phyloP scores from a whole-genome alignment of 2,113 vertebrate species.

The Hemiprocne comata region DNA sequence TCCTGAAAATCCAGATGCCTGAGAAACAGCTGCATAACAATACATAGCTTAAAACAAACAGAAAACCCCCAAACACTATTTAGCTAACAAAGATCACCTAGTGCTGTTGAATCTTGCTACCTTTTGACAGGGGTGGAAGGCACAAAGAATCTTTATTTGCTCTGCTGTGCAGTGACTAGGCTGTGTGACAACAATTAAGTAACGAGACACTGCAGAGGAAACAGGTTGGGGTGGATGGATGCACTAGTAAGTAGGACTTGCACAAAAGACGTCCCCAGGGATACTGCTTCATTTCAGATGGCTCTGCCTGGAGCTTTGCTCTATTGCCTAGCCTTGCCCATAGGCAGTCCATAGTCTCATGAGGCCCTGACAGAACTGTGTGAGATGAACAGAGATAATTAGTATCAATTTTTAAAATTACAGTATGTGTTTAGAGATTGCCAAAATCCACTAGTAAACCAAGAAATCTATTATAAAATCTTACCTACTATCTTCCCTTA shows the following conservation, averaged over 20 bases:
- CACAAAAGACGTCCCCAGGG: not conserved
- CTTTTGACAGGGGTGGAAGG: not conserved
- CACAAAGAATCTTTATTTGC: not conserved
- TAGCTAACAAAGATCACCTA: not conserved
- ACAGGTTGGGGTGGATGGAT: fast-evolving
- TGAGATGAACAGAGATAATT: not conserved
- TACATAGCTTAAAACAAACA: not conserved
- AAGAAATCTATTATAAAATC: not conserved
- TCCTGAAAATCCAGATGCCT: not conserved
- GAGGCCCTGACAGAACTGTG: not conserved
- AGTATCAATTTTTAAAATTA: not conserved
- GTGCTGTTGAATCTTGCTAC: not conserved
- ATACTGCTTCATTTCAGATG: not conserved
- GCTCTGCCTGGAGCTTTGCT: not conserved
- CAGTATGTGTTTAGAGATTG: not conserved
- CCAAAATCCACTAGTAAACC: not conserved
- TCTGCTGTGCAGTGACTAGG: not conserved
- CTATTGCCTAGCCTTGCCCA: not conserved
- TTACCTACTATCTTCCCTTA: not conserved
- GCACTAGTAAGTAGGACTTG: not conserved
- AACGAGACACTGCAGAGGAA: not conserved
- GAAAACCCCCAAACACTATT: fast-evolving
- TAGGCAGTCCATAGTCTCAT: not conserved
- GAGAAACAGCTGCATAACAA: not conserved
- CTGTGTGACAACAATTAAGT: not conserved